These are phyloP conservation scores for Ellobius talpinus DNA, from an alignment of 2,113 vertebrate genomes.

Conservation along the genomic window DNA sequence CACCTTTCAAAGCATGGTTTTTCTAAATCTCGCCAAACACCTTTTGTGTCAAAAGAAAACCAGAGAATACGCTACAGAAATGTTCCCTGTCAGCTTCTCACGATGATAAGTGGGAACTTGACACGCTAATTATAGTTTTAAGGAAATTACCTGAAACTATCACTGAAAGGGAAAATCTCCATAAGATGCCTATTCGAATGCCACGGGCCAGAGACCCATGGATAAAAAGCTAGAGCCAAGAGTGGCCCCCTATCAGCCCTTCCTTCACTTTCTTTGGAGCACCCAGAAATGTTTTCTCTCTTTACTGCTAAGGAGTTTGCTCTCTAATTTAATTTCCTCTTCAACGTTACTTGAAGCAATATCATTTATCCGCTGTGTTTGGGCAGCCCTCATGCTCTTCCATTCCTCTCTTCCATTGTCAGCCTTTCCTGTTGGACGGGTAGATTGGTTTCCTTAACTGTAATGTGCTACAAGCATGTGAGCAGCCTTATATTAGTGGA, in stretches of 20 bases:
- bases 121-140: not conserved
- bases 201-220: not conserved
- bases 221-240: not conserved
- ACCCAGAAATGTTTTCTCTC: not conserved
- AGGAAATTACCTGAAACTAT: conserved; percentile 2
- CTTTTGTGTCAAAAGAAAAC: not conserved
- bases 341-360: not conserved
- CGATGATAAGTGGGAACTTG: not conserved
- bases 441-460: not conserved
- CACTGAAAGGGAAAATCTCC: not conserved
- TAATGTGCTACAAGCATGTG: not conserved
- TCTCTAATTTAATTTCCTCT: conserved; percentile 24
- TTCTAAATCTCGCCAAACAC: not conserved
- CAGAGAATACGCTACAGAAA: not conserved
- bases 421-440: not conserved
- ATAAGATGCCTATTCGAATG: not conserved
- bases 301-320: not conserved
- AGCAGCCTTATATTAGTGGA: not conserved
- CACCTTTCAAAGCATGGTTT: not conserved
- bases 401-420: not conserved
- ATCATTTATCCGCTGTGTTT: not conserved
- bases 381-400: not conserved
- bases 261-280: not conserved
- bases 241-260: not conserved
- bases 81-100: not conserved